phyloP scores from a whole-genome alignment of 1,140 invertebrate species.

The Meloidogyne hapla region DNA sequence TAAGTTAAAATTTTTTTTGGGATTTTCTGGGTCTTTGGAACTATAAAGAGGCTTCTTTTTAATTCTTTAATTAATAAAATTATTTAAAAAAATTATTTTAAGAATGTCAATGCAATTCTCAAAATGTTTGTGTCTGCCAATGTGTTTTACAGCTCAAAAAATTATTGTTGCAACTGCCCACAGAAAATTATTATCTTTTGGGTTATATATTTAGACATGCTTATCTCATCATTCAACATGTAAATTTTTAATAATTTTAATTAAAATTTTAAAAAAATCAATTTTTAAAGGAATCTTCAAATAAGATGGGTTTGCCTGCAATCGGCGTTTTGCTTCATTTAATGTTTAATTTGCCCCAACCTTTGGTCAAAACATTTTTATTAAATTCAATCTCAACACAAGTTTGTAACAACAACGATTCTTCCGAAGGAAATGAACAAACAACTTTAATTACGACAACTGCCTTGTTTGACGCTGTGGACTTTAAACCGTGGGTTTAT shows the following conservation, averaged over 20 bases:
- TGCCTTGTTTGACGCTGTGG: constrained; percentile 20
- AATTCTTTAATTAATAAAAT: constrained; percentile 21
- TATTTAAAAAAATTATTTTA: not conserved
- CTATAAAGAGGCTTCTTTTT: no score
- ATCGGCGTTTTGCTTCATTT: constrained; percentile 53
- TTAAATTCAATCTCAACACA: constrained; percentile 22
- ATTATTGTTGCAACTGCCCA: constrained; percentile 40
- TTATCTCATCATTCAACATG: constrained; percentile 48
- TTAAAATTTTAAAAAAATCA: constrained; percentile 1
- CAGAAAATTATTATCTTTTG: constrained; percentile 51
- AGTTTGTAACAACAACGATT: not conserved
- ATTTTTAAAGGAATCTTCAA: constrained; percentile 45
- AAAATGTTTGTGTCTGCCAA: constrained; percentile 40
- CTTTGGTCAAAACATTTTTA: constrained; percentile 36
- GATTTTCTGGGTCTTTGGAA: no score
- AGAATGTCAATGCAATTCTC: constrained; percentile 38
- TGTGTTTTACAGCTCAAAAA: constrained; percentile 36
- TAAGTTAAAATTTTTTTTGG: no score
- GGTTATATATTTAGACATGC: constrained; percentile 54
- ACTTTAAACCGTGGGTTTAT: constrained; percentile 22
- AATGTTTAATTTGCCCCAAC: constrained; percentile 45
- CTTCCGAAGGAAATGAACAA: not conserved
- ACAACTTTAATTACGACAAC: not conserved
- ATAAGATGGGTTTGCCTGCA: constrained; percentile 53
- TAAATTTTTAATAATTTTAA: not conserved